Evolutionary conservation across 2,113 vertebrate genomes (phyloP).

Genomic region (Clarias magur): DNA sequence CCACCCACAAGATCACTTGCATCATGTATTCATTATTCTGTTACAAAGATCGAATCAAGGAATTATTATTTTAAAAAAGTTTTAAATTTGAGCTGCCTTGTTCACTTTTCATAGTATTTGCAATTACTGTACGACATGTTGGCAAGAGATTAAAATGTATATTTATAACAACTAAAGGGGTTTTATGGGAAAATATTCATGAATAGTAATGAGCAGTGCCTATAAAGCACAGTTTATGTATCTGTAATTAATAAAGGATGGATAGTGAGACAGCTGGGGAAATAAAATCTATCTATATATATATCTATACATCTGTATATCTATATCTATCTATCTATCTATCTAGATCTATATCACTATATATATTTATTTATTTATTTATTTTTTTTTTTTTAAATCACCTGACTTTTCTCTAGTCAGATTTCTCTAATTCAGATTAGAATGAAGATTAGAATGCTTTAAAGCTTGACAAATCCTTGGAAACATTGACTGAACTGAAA

Average conservation of each 20-base stretch:
- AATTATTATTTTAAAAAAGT: neutral
- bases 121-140: neutral
- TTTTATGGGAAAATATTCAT: conserved; percentile 14
- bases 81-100: neutral
- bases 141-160: neutral
- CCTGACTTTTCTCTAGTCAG: neutral
- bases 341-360: too few species aligned
- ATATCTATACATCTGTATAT: too few species aligned
- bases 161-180: neutral
- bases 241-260: conserved; percentile 19
- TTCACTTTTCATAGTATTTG: neutral
- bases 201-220: conserved; percentile 30
- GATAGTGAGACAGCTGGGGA: neutral
- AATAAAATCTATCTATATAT: too few species aligned
- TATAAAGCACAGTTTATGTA: conserved; percentile 32
- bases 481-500: neutral
- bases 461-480: neutral
- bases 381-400: too few species aligned
- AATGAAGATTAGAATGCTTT: neutral
- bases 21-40: neutral
- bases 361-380: too few species aligned
- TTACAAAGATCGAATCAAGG: neutral
- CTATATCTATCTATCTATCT: too few species aligned
- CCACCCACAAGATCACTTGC: neutral
- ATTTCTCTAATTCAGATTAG: neutral